Evolutionary conservation across 1,140 invertebrate species (phyloP), one percentile per base, ranked within the genome.

Genomic region (Hyphantria cunea): DNA sequence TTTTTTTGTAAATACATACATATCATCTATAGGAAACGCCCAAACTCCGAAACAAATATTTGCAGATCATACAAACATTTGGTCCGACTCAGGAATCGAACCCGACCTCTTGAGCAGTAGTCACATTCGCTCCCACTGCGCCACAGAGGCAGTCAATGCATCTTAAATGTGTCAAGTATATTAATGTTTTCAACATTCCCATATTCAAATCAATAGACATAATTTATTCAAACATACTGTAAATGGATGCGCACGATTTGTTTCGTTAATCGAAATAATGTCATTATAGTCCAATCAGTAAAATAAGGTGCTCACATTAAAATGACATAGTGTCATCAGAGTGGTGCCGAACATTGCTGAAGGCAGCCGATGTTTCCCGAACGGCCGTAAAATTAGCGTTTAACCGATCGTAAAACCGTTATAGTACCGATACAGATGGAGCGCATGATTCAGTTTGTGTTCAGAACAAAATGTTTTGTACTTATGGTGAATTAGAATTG

Each of bases 401-500:
- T 69, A 69, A 69, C 33, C 32, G 60, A 58, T 64, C 60, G 61
- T 73, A 69, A 73, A 67, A 33, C 64, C 66, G 70, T 73, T 67
- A 64, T 37, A n/a, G n/a, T n/a, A n/a, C n/a, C n/a, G 67, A 31
- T 37, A 37, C 32, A 51, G 63, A 61, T 54, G 47, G 59, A 50
- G 47, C 44, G 58, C 56, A 51, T 65, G 62, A 69, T 62, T 64
- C 56, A 56, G 15, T 32, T 25, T 44, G 52, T 41, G 67, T 34
- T 68, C 58, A 64, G 66, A 55, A 53, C 54, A 51, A 64, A 65
- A 56, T 59, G 56, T 60, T 13, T 39, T 32, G 32, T 12, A 37
- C 14, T 59, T 60, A 60, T 60, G 32, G 12, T 56, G 41, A 33
- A 56, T 15, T 47, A 25, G 5, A 25, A 25, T 25, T 5, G 17